phyloP scores from a whole-genome alignment of 2,888 invertebrate genomes.

The Catocala nupta region DNA sequence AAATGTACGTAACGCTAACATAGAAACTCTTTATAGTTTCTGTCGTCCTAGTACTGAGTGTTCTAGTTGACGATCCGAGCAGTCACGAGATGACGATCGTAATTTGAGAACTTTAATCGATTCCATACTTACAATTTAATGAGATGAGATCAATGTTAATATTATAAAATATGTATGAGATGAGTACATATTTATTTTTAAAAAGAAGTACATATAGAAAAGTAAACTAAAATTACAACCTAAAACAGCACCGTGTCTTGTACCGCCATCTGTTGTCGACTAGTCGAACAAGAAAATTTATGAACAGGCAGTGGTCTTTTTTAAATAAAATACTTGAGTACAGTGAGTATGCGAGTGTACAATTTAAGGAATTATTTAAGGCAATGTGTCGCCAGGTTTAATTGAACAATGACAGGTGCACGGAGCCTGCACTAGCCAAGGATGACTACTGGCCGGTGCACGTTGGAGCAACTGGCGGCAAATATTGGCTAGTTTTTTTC shows the following conservation, averaged over 20 bases:
- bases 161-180: constrained; percentile 27
- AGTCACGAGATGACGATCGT: constrained; percentile 70
- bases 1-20: constrained; percentile 46
- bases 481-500: constrained; percentile 72
- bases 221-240: constrained; percentile 34
- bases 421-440: constrained; percentile 72
- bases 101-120: constrained; percentile 58
- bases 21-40: constrained; percentile 58
- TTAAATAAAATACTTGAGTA: constrained; percentile 21
- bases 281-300: constrained; percentile 55
- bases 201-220: constrained; percentile 28
- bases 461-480: constrained; percentile 68
- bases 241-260: constrained; percentile 28
- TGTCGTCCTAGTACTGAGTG: constrained; percentile 79
- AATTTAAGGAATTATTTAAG: constrained; percentile 77
- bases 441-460: constrained; percentile 80
- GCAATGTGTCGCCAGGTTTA: constrained; percentile 80
- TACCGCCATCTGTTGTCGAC: constrained; percentile 80
- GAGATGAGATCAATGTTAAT: constrained; percentile 26
- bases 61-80: constrained; percentile 86
- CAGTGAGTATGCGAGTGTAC: constrained; percentile 49
- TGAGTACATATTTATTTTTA: constrained; percentile 29
- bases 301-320: constrained; percentile 34
- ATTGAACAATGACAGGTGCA: constrained; percentile 83
- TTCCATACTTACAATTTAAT: constrained; percentile 45